Base-by-base conservation (phyloP, 2,113 vertebrate species). In the Microcebus lehilahytsara region DNA sequence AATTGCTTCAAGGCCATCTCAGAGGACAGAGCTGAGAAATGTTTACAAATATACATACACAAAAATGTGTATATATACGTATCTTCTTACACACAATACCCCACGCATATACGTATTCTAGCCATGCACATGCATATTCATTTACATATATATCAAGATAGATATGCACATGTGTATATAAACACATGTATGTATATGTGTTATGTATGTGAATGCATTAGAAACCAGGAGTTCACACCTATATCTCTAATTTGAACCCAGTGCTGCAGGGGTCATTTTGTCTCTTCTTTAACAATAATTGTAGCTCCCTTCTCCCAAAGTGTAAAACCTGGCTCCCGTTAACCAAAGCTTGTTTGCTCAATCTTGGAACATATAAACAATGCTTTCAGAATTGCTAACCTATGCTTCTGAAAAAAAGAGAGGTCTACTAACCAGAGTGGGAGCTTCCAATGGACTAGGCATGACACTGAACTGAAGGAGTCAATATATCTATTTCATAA, bases 351-450 rank as follows among this genome's bases (percentile, higher is more conserved):
- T 84, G 51, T 32, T 91, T 69, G 87, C 58, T 92, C 11, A 34
- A 53, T 91, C 80, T 51, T 89, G 85, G n/a, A 91, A 95, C 17
- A 5, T 64, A 88, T 3, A 89, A 96, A 84, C 60, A 69, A 34
- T 89, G 51, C 58, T 67, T 84, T 94, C 58, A 75, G 89, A 85
- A 89, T 85, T 84, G 67, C 30, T 85, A 66, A 85, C n/a, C 40
- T 62, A 83, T 8, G 64, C 34, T 84, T 88, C 93, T 53, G 23
- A 51, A 77, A 58, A 66, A 81, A 79, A 12, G 42, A 84, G 34
- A 67, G 5, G 7, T 64, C n/a, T 88, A 89, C 32, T 85, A 78
- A 9, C 2, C 32, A 46, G 53, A 64, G 60, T 53, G 64, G 22
- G 66, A 64, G 22, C 42, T 60, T 53, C 34, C 40, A 27, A 53